Percentiles rank a stretch among this genome's conserved stretches.
These are phyloP conservation scores for Caradrina kadenii DNA, from an alignment of 2,888 invertebrate species.

Conservation along the genomic window DNA sequence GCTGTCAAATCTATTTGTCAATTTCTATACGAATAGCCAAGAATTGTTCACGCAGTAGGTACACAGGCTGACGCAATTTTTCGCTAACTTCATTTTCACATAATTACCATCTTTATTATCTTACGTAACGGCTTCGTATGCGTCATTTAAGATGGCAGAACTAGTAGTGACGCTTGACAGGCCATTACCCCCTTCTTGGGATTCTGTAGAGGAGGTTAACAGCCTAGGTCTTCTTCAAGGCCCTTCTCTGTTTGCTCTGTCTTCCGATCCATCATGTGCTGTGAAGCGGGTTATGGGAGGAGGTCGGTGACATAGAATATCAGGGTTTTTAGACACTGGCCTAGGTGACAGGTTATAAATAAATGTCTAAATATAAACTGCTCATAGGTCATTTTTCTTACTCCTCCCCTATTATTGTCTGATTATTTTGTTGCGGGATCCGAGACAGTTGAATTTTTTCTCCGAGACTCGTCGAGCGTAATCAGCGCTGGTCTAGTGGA, in stretches of 20 bases:
- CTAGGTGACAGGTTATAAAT: too few relatives aligned
- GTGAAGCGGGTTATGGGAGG: neutral
- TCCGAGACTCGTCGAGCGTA: too few relatives aligned
- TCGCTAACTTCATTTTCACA: conserved; percentile 7
- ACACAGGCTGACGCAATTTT: conserved; percentile 8
- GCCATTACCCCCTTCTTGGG: conserved; percentile 23
- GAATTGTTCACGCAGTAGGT: neutral
- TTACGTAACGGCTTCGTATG: conserved; percentile 30
- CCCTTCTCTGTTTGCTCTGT: conserved; percentile 20
- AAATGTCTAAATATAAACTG: neutral
- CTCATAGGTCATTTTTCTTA: too few relatives aligned
- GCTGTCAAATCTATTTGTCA: neutral
- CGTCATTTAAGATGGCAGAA: conserved; percentile 37
- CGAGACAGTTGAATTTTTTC: too few relatives aligned
- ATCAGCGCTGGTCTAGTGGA: too few relatives aligned
- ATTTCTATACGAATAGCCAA: conserved; percentile 4
- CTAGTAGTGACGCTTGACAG: conserved; percentile 33
- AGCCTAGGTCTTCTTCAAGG: conserved; percentile 43
- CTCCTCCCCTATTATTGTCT: too few relatives aligned
- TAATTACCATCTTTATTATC: conserved; percentile 37
- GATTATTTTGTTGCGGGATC: too few relatives aligned
- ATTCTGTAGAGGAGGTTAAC: conserved; percentile 23
- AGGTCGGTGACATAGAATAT: neutral
- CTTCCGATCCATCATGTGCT: conserved; percentile 23
- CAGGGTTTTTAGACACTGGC: neutral